Base-by-base conservation (phyloP, 1,140 invertebrate species). In the Drosophila murphyi region DNA sequence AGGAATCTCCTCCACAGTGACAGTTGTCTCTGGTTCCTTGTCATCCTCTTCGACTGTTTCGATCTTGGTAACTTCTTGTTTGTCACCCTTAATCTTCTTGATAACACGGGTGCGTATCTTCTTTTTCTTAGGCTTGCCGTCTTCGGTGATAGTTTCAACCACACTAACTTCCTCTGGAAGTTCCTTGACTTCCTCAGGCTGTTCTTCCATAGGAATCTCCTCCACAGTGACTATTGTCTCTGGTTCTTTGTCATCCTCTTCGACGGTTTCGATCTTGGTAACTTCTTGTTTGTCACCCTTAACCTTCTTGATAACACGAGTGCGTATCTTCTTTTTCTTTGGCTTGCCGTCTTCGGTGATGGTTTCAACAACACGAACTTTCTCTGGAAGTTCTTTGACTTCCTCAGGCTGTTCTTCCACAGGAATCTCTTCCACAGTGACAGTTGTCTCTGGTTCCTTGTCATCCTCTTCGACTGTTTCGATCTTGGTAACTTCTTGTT, bases 301-400 rank as follows among this genome's bases (percentile, higher is more conserved):
- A 41, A 41, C 39, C 39, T 41, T 41, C 39, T 41, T 41, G 39
- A 41, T 41, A 41, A 41, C 39, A 41, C 39, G 39, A 10, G 39
- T 41, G 39, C 39, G 39, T 10, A 41, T 41, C 39, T 41, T 41
- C 39, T 41, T 41, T 3, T 10, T 41, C 39, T n/a, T 41, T 2
- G 39, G 39, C 39, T 41, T 41, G 7, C 39, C 39, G 8, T 41
- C 39, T 41, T 41, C 39, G 39, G 8, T 10, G 2, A 41, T 10
- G n/a, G n/a, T 37, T 37, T 37, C 35, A 37, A 37, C 35, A 3
- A 37, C 35, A 8, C 35, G 35, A 8, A 37, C 5, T 7, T 37
- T 6, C 7, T 37, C 35, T 37, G 35, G 35, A 37, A 37, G 35
- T 2, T 37, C 35, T 6, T 37, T 5, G 6, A 37, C 5, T 37